Evolutionary conservation across 2,113 vertebrate species (phyloP).

Genomic region (Entosphenus tridentatus): DNA sequence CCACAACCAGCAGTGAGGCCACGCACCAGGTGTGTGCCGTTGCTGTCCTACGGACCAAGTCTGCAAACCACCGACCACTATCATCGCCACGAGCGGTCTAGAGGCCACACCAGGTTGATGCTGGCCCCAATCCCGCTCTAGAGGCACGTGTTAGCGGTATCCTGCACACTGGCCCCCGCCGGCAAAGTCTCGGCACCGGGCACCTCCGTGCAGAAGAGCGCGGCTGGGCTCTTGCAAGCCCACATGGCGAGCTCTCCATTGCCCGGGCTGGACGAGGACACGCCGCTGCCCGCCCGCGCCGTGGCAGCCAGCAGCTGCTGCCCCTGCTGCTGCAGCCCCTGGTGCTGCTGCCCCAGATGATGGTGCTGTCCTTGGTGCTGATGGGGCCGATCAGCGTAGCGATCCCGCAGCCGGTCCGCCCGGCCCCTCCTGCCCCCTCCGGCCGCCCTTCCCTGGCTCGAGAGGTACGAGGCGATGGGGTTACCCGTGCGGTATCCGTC

Average conservation of each 20-base stretch:
- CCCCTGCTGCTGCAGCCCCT: slow-evolving; percentile 22
- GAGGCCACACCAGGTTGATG: too few relatives aligned
- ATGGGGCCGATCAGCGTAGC: too few relatives aligned
- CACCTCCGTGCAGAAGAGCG: slow-evolving; percentile 60
- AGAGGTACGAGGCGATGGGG: slow-evolving; percentile 27
- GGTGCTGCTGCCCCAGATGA: neutral
- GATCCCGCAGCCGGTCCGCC: too few relatives aligned
- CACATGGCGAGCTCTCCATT: slow-evolving; percentile 51
- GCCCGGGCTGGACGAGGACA: slow-evolving; percentile 28
- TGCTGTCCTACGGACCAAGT: too few relatives aligned
- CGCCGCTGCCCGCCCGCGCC: slow-evolving; percentile 23
- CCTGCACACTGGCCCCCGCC: too few relatives aligned
- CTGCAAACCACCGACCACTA: too few relatives aligned
- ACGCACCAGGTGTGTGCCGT: too few relatives aligned
- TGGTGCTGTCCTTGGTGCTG: too few relatives aligned
- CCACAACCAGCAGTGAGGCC: too few relatives aligned
- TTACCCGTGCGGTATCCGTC: slow-evolving; percentile 72
- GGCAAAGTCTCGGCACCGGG: slow-evolving; percentile 9
- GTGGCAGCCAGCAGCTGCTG: slow-evolving; percentile 27
- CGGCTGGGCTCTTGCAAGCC: slow-evolving; percentile 63
- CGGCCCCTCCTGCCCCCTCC: slow-evolving; percentile 14
- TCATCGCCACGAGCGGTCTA: too few relatives aligned
- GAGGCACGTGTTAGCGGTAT: too few relatives aligned
- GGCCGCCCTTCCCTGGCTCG: slow-evolving; percentile 17
- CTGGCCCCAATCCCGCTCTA: too few relatives aligned